Evolutionary conservation across 2,888 invertebrate species (phyloP).

Genomic region (Dermolepida albohirtum): DNA sequence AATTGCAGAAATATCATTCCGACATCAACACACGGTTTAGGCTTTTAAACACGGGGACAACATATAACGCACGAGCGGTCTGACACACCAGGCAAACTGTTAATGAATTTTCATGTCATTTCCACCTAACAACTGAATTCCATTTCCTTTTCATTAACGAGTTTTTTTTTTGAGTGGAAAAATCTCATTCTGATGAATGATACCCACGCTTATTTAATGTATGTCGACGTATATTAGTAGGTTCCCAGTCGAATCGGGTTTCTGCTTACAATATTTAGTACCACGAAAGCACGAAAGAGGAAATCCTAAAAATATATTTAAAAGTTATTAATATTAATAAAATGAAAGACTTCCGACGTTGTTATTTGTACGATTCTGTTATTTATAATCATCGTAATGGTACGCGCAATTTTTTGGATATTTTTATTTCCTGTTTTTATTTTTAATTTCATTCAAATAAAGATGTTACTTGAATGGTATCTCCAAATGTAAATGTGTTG

Average conservation of each 20-base stretch:
- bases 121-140: constrained; percentile 33
- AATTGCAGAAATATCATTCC: constrained; percentile 6
- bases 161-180: constrained; percentile 17
- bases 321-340: too few species aligned
- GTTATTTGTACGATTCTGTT: too few species aligned
- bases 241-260: not conserved
- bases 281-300: not conserved
- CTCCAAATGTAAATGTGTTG: too few species aligned
- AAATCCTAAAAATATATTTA: too few species aligned
- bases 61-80: constrained; percentile 1
- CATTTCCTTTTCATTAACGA: constrained; percentile 38
- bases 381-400: too few species aligned
- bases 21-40: not conserved
- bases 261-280: constrained; percentile 23
- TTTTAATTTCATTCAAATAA: too few species aligned
- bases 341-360: too few species aligned
- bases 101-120: constrained; percentile 36
- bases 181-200: constrained; percentile 24
- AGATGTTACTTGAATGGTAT: too few species aligned
- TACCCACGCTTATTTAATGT: constrained; percentile 9
- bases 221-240: constrained; percentile 15
- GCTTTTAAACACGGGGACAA: constrained; percentile 2
- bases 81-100: constrained; percentile 5
- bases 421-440: too few species aligned
- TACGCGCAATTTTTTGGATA: too few species aligned